Evolutionary conservation across 2,888 invertebrate genomes (phyloP).

Genomic region (Zaprionus lineosus): DNA sequence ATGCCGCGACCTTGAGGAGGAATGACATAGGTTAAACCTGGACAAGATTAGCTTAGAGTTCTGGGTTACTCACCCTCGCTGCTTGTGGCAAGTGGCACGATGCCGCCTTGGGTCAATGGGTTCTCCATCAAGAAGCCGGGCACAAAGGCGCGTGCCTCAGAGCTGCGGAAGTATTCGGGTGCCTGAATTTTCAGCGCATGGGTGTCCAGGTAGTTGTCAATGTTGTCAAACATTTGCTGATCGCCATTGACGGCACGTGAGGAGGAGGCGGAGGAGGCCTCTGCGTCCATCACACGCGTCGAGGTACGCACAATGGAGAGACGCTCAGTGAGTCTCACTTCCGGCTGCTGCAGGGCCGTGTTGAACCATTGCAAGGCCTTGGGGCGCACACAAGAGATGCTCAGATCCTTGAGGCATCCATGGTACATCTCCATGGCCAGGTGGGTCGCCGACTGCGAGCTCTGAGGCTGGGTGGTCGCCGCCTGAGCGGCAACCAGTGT

Average conservation of each 20-base stretch:
- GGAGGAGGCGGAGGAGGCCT: not conserved
- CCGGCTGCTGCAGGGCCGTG: constrained; percentile 86
- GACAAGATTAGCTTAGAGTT: not conserved
- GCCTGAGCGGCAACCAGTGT: constrained; percentile 57
- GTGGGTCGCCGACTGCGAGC: constrained; percentile 85
- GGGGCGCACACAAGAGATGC: constrained; percentile 89
- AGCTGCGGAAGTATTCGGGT: constrained; percentile 85
- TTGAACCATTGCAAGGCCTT: constrained; percentile 90
- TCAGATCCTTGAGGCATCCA: constrained; percentile 87
- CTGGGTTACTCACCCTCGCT: constrained; percentile 71
- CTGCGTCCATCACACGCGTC: constrained; percentile 42
- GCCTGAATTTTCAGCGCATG: constrained; percentile 90
- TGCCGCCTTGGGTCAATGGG: constrained; percentile 86
- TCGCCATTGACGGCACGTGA: constrained; percentile 75
- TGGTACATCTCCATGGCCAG: constrained; percentile 87
- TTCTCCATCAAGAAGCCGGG: constrained; percentile 80
- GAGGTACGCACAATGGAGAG: constrained; percentile 88
- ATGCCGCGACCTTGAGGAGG: constrained; percentile 88
- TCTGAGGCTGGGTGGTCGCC: constrained; percentile 83
- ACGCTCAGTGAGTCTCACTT: constrained; percentile 90
- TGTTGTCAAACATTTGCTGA: constrained; percentile 86
- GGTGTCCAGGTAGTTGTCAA: constrained; percentile 89
- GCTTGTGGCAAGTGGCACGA: constrained; percentile 87
- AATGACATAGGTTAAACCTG: not conserved
- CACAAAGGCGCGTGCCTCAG: constrained; percentile 81